A percentile compares a stretch with the other conserved stretches of the same genome.
These are phyloP conservation scores for Onychorhynchus coronatus DNA, from an alignment of 2,113 vertebrate genomes.

Conservation along the genomic window DNA sequence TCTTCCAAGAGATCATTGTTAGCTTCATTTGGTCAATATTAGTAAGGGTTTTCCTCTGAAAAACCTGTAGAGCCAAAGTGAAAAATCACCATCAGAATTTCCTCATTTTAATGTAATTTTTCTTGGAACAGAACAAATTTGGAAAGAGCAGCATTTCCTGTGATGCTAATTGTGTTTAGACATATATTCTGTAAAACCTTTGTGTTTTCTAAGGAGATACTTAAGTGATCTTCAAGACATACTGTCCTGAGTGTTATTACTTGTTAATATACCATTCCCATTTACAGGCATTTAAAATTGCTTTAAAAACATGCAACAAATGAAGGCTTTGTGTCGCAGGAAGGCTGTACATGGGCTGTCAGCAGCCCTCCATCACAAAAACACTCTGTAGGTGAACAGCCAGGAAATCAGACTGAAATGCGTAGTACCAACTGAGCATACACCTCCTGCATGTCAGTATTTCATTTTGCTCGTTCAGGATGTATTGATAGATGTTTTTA, in stretches of 20 bases:
- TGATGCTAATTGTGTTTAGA: not conserved
- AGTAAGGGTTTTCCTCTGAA: not conserved
- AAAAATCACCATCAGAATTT: not conserved
- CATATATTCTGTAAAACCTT: not conserved
- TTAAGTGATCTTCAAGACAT: not conserved
- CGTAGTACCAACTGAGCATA: accelerated
- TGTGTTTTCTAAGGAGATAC: not conserved
- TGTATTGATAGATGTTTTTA: not conserved
- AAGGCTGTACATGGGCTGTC: not conserved
- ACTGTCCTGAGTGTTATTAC: not conserved
- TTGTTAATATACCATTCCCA: not conserved
- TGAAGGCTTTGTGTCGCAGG: not conserved
- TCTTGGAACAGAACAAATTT: not conserved
- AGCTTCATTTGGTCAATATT: not conserved
- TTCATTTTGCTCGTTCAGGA: not conserved
- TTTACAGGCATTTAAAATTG: not conserved
- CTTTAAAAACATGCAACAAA: not conserved
- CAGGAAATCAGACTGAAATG: not conserved
- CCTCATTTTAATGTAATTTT: not conserved
- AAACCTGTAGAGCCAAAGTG: not conserved
- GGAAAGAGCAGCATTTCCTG: not conserved
- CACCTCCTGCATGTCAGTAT: not conserved
- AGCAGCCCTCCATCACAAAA: not conserved
- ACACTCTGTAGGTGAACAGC: not conserved
- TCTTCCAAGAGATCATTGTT: not conserved